Percentiles rank a stretch among this genome's conserved stretches.
Evolutionary conservation across 2,113 vertebrate species (phyloP).

Genomic region (Recurvirostra avosetta): DNA sequence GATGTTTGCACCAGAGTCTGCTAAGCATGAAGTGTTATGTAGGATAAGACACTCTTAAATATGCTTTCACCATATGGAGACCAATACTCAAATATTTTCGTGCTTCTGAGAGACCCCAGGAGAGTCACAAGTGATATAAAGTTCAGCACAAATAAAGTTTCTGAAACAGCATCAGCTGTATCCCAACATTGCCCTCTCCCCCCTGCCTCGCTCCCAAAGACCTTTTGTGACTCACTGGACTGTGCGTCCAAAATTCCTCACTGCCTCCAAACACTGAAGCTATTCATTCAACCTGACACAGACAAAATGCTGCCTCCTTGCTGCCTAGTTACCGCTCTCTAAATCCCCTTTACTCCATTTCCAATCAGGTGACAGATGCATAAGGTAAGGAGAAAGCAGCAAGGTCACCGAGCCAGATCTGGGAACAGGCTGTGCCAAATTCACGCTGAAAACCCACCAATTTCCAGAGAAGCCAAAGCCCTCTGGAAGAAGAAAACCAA

Average conservation of each 20-base stretch:
- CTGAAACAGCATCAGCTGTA: neutral
- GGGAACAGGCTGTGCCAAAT: neutral
- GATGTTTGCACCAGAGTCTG: neutral
- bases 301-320: constrained; percentile 11
- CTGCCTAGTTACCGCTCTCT: constrained; percentile 50
- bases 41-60: neutral
- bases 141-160: neutral
- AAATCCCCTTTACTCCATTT: neutral
- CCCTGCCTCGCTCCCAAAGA: constrained; percentile 17
- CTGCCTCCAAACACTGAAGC: constrained; percentile 51
- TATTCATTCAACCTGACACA: constrained; percentile 61
- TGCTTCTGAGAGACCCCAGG: neutral
- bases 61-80: neutral
- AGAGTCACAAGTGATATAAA: neutral
- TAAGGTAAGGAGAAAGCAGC: neutral
- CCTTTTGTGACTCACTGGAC: constrained; percentile 50
- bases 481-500: constrained; percentile 13
- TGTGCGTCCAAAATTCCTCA: constrained; percentile 19
- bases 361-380: constrained; percentile 51
- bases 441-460: neutral
- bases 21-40: neutral
- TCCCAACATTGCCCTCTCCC: neutral
- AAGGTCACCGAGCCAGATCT: constrained; percentile 7
- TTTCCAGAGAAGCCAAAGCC: neutral
- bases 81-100: neutral